These are phyloP conservation scores for Labeo calbasu DNA, from an alignment of 2,797 vertebrate genomes.

Conservation along the genomic window DNA sequence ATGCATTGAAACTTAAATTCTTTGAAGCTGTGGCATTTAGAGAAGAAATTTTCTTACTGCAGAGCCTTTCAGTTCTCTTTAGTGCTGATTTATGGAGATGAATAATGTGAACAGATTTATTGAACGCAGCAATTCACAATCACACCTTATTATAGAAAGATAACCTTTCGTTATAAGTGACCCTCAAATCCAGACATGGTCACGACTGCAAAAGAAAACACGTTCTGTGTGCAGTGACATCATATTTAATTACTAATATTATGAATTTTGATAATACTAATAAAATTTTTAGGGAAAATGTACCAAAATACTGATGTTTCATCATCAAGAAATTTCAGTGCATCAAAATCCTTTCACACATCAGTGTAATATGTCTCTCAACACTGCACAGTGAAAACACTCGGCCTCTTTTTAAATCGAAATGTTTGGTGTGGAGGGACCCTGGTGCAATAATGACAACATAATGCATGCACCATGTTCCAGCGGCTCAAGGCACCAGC, in stretches of 20 bases:
- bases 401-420: conserved; percentile 14
- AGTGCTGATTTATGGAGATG: neutral
- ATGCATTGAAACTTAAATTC: neutral
- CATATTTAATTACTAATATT: neutral
- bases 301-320: neutral
- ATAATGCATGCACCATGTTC: conserved; percentile 43
- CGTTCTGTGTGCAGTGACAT: neutral
- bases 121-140: neutral
- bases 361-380: conserved; percentile 19
- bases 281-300: neutral
- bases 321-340: neutral
- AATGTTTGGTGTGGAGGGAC: conserved; percentile 36
- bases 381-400: neutral
- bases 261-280: too few relatives aligned
- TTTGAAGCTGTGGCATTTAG: neutral
- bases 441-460: conserved; percentile 31
- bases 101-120: neutral
- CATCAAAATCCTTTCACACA: neutral
- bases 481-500: conserved; percentile 16
- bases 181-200: neutral
- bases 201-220: neutral
- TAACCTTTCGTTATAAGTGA: neutral
- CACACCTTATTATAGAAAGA: neutral
- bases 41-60: neutral
- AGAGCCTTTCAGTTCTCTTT: neutral